Evolutionary conservation across 1,140 invertebrate genomes (phyloP), one percentile per base, ranked within the genome.

Genomic region (Caenorhabditis tropicalis): DNA sequence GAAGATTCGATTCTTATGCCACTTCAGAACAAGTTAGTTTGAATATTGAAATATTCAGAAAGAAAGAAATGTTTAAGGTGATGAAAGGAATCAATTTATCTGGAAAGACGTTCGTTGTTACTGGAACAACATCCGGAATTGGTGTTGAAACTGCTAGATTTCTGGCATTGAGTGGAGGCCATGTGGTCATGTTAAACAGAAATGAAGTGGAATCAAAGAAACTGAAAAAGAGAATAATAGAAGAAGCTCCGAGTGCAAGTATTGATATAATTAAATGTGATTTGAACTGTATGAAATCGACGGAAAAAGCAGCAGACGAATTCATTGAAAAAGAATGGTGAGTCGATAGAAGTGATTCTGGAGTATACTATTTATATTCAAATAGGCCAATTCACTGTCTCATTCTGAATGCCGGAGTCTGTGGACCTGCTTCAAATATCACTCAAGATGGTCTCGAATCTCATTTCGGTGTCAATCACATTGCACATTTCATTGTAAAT

Each of bases 91-190:
- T 94, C 87, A 96, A 98, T 92, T 92, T 98, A 49, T 94, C 94
- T 46, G 94, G 94, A 0, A 95, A 95, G 92, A 92, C 94, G 89
- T 95, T 94, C 0, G 88, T 98, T 21, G 93, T 98, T 31, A 98
- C 96, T 56, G 96, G 96, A 21, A 95, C 94, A 7, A 98, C 96
- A 92, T 93, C 93, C 88, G 96, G 96, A 27, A 98, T 98, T 90
- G 96, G 96, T 33, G 96, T 93, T 93, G 96, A 98, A 93, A 98
- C 96, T 60, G 96, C 96, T 0, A 94, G 94, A 88, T 95, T 95
- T 0, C 91, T 98, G 74, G 95, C 95, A n/a, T 93, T 95, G 48
- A 95, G 96, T 93, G 96, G 96, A 15, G 96, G 95, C 87, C 93
- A 94, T 85, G 94, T 98, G 0, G 93, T 96, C 51, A 93, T 98